Evolutionary conservation across 2,797 vertebrate species (phyloP).

Genomic region (Huso huso): DNA sequence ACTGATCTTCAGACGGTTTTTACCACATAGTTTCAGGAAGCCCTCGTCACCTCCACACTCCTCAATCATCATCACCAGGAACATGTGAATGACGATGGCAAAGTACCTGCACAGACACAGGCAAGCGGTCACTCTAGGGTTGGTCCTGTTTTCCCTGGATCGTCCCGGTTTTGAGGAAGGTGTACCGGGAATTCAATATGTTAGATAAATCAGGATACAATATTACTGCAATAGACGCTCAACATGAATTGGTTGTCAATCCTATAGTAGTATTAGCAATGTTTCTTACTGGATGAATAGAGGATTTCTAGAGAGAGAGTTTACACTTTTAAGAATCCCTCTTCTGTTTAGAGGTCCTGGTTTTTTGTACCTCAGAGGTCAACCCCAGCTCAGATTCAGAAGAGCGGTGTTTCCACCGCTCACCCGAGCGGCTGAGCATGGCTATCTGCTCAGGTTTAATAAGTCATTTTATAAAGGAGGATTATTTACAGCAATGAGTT

Average conservation of each 20-base stretch:
- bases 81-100: constrained; percentile 78
- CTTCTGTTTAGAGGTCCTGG: too few species aligned
- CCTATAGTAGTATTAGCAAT: background rate
- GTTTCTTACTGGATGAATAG: background rate
- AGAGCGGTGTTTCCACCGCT: background rate
- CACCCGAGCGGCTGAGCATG: too few species aligned
- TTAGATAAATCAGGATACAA: background rate
- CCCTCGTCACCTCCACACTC: constrained; percentile 69
- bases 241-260: background rate
- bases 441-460: too few species aligned
- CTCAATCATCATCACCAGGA: constrained; percentile 77
- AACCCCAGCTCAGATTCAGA: background rate
- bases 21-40: constrained; percentile 55
- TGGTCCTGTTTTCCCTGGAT: background rate
- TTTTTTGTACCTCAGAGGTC: too few species aligned
- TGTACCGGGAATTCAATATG: background rate
- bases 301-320: background rate
- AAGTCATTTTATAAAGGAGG: background rate
- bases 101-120: constrained; percentile 62
- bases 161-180: too few species aligned
- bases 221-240: background rate
- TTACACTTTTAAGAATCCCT: too few species aligned
- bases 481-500: background rate
- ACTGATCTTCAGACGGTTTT: constrained; percentile 60
- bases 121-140: background rate